A percentile compares a stretch with the other conserved stretches of the same genome.
Conservation (phyloP, 2,113 vertebrate species). For the Channa maculata region DNA sequence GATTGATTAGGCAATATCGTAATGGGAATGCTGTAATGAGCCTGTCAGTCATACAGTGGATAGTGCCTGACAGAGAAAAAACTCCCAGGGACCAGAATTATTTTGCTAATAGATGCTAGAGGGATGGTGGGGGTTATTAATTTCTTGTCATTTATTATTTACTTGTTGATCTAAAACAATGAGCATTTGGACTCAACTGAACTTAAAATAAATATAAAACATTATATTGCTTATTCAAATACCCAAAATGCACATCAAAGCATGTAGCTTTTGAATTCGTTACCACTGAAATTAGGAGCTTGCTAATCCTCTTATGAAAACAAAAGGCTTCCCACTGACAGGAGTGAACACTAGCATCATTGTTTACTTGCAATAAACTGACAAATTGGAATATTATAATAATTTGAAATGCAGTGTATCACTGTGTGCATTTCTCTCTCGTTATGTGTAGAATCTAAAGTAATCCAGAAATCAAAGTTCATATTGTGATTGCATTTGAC, state of each 20-base stretch:
- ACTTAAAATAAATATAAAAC: background rate
- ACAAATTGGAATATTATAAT: constrained; percentile 1
- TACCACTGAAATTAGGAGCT: constrained; percentile 24
- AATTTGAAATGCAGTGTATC: no score
- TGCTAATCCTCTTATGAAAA: constrained; percentile 43
- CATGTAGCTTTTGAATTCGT: background rate
- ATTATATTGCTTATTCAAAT: constrained; percentile 9
- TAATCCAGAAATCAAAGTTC: constrained; percentile 5
- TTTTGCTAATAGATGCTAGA: constrained; percentile 11
- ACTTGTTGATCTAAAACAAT: background rate
- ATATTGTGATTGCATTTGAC: background rate
- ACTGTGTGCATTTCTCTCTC: background rate
- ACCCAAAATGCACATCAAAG: constrained; percentile 27
- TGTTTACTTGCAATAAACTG: constrained; percentile 28
- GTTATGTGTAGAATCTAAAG: background rate
- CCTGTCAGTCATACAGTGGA: constrained; percentile 71
- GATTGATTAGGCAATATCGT: constrained; percentile 82
- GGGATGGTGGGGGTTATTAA: background rate
- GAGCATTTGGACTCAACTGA: constrained; percentile 7
- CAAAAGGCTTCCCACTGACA: constrained; percentile 30
- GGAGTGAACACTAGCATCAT: constrained; percentile 8
- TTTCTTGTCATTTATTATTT: background rate
- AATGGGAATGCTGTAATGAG: constrained; percentile 81
- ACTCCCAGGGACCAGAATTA: constrained; percentile 45
- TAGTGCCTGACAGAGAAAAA: constrained; percentile 54